phyloP scores from a whole-genome alignment of 64 coral and sea anemone species.

The Astreopora myriophthalma region DNA sequence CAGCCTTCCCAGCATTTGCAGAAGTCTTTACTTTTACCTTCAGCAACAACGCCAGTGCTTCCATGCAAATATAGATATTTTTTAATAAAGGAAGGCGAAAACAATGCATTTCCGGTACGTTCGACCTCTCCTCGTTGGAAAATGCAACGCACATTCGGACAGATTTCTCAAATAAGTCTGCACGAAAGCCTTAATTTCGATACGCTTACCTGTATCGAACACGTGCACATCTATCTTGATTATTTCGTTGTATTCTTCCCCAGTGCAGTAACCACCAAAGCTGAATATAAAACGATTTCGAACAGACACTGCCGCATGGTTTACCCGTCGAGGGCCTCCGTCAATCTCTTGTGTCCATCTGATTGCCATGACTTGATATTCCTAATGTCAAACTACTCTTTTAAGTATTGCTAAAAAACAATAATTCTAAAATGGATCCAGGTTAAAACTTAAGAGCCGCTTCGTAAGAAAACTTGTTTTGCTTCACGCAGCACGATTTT shows the following conservation, averaged over 20 bases:
- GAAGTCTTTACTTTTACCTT: neutral
- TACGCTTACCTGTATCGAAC: slow-evolving; percentile 87
- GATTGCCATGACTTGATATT: slow-evolving; percentile 57
- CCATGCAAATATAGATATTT: neutral
- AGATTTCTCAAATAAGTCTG: too few relatives aligned
- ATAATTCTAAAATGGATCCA: neutral
- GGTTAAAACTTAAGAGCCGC: neutral
- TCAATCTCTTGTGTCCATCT: slow-evolving; percentile 88
- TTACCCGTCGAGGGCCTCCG: slow-evolving; percentile 89
- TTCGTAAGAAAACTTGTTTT: neutral
- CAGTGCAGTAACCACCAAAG: slow-evolving; percentile 97
- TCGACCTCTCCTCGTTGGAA: neutral
- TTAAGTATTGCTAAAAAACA: neutral
- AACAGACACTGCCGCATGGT: slow-evolving; percentile 88
- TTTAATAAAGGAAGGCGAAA: neutral
- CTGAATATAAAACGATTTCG: slow-evolving; percentile 92
- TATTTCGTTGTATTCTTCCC: slow-evolving; percentile 87
- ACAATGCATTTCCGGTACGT: slow-evolving; percentile 45
- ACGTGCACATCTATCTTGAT: slow-evolving; percentile 95
- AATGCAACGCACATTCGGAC: too few relatives aligned
- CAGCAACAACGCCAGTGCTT: neutral
- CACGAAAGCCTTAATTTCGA: neutral
- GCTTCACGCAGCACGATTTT: neutral
- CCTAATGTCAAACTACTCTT: neutral
- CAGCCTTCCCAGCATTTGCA: too few relatives aligned